Evolutionary conservation across 64 coral and sea anemone species (phyloP), one percentile per base, ranked within the genome.

Genomic region (Astreopora myriophthalma): DNA sequence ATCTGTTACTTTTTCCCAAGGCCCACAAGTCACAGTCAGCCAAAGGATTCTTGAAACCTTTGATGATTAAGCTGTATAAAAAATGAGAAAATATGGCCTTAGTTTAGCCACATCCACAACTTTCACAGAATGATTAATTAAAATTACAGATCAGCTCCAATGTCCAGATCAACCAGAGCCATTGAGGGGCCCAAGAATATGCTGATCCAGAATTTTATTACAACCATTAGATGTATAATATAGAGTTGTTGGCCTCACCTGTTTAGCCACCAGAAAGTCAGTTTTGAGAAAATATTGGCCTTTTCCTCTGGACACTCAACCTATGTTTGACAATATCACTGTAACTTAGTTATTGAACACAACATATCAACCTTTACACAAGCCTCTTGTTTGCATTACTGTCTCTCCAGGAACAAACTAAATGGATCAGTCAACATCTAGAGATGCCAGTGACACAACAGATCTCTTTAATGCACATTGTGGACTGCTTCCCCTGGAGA

Each of bases 241-340:
- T 64, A 17, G 3, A 7, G 12, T 55, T 10, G 14, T 5, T 73
- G 19, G 4, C 3, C 85, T 51, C 71, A 95, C 94, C 94, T 71
- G 40, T 92, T 95, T 8, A 95, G 55, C 94, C 94, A 95, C 94
- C 94, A 95, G 49, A 95, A 95, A 20, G 94, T 92, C 46, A 95
- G 49, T 44, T 74, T 92, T 36, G 94, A 95, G 17, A 95, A 92
- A 46, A 95, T 73, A 46, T 95, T 95, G 19, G 94, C 94, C 17
- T 78, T 91, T 78, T 92, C 75, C 35, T 95, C 89, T 57, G 94
- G 94, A 48, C 83, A 95, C 11, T 63, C 74, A 40, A 69, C 52
- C 94, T 92, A n/a, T 48, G 3, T 13, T 78, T 27, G 52, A 30
- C 23, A 78, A 3, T n/a, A n/a, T n/a, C n/a, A n/a, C n/a, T n/a